Conservation (phyloP, 2,797 vertebrate genomes). For the Nyctalus aviator region DNA sequence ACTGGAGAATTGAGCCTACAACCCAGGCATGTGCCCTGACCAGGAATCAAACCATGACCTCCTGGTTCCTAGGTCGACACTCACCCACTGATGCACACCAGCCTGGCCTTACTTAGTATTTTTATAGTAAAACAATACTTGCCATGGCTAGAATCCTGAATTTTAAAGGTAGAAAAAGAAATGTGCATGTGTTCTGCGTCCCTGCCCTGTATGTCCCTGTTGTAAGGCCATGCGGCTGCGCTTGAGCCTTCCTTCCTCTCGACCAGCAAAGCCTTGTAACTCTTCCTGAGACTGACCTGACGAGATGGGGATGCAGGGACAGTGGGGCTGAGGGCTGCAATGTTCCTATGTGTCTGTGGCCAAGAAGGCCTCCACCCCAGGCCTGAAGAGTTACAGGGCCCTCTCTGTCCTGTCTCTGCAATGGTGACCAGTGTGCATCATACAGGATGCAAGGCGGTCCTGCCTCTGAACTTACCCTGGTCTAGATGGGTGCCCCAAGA, state of each 20-base stretch:
- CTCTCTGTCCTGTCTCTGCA: not conserved
- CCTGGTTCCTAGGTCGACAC: no score
- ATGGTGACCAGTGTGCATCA: not conserved
- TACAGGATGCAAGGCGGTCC: not conserved
- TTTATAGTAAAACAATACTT: not conserved
- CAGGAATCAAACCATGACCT: no score
- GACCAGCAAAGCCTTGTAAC: no score
- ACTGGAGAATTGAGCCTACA: no score
- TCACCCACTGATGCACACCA: no score
- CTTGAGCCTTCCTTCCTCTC: not conserved
- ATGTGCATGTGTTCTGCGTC: not conserved
- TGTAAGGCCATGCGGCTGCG: accelerated
- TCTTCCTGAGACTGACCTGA: not conserved
- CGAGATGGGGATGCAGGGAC: not conserved
- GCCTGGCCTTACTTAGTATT: not conserved
- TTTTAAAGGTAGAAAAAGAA: not conserved
- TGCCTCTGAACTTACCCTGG: not conserved
- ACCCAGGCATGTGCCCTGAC: no score
- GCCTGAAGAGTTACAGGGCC: not conserved
- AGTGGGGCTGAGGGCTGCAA: not conserved
- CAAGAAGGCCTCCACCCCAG: not conserved
- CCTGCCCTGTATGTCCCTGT: not conserved
- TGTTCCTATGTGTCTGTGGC: not conserved
- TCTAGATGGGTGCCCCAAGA: not conserved
- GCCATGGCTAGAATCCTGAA: not conserved